Base-by-base conservation (phyloP, 2,113 vertebrate species). In the Oryzias curvinotus region DNA sequence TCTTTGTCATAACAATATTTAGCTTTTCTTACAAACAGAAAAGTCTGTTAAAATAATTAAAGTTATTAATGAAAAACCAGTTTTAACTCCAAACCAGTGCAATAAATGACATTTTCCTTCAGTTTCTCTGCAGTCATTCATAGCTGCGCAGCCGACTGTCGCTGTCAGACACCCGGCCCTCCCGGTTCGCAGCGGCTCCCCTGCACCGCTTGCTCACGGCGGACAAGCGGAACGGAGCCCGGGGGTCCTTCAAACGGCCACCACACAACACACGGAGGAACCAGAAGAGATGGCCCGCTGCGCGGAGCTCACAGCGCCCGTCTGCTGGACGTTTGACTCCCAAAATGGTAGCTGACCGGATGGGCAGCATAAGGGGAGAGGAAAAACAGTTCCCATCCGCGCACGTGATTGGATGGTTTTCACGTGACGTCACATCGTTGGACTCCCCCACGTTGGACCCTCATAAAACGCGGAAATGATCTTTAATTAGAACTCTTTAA, bases 241-340 rank as follows among this genome's bases (percentile, higher is more conserved):
- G 88, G 87, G 0, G 88, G 91, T 92, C 83, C 87, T 86, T 55
- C 90, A 92, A 51, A 91, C 90, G 1, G 90, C 73, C 83, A 90
- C 91, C 76, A 91, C 91, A 46, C 91, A 92, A 91, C 91, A 46
- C 91, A 92, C 3, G 91, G 91, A 79, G 92, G 91, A 70, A 92
- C 91, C 91, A 92, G 91, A 82, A 81, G 80, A 70, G 57, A 57
- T 3, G 14, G 14, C 15, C 59, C 74, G 70, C 61, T 21, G 72
- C 71, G 73, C 64, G 77, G 60, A 77, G 49, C 46, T 71, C 67
- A 5, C 25, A 70, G 45, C 14, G 54, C 44, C 23, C 19, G 25
- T 42, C 19, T 47, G 14, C 62, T 26, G 44, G 48, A 65, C 60
- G 54, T 85, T 87, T 91, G 91, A 92, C 91, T 92, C 91, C 91